Conservation (phyloP, 2,797 vertebrate genomes). For the Fistularia tabacaria region DNA sequence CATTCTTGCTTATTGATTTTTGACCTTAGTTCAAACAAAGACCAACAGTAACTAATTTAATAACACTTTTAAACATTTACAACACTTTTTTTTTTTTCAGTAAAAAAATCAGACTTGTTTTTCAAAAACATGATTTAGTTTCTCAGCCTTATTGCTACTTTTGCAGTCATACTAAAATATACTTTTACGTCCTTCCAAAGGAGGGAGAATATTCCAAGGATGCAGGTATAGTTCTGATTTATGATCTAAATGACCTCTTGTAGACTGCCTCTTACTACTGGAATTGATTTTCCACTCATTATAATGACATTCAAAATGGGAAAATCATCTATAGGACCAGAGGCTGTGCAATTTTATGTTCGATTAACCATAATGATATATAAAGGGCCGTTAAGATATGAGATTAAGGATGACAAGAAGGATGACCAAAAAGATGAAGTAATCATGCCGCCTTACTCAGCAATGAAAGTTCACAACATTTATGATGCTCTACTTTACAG, state of each 20-base stretch:
- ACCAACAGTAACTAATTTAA: no score
- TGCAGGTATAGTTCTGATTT: slow-evolving; percentile 4
- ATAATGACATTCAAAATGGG: slow-evolving; percentile 21
- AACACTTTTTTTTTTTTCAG: background rate
- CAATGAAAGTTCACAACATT: no score
- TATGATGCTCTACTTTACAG: no score
- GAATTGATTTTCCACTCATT: slow-evolving; percentile 45
- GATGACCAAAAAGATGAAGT: slow-evolving; percentile 16
- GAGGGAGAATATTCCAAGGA: background rate
- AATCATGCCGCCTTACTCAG: slow-evolving; percentile 8
- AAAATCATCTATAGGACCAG: slow-evolving; percentile 17
- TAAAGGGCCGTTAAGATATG: slow-evolving; percentile 22
- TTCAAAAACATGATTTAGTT: background rate
- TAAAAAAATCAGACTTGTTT: no score
- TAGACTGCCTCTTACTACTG: slow-evolving; percentile 4
- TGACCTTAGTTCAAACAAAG: no score
- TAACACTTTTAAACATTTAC: no score
- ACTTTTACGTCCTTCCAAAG: background rate
- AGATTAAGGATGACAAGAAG: slow-evolving; percentile 19
- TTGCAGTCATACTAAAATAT: background rate
- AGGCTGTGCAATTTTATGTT: slow-evolving; percentile 21
- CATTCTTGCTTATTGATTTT: no score
- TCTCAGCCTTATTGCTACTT: background rate
- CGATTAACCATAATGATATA: slow-evolving; percentile 24
- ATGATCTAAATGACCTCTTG: slow-evolving; percentile 6